Conservation (phyloP, 2,888 invertebrate genomes). For the Drosophila atripex region DNA sequence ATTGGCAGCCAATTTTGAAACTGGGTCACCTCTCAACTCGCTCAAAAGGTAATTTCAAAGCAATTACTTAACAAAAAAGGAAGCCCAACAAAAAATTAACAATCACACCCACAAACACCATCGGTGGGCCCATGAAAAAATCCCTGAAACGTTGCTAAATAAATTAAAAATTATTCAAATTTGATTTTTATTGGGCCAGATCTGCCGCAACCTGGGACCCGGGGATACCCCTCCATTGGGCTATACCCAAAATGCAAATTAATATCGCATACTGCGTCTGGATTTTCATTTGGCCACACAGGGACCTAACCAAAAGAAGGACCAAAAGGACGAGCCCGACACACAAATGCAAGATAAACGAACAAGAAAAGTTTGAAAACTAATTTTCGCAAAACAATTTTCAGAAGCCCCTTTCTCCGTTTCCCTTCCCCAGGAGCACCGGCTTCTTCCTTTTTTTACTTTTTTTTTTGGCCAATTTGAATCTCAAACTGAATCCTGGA, state of each 20-base stretch:
- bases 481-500: conserved; percentile 61
- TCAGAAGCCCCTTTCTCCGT: conserved; percentile 47
- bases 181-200: conserved; percentile 69
- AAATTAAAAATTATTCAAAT: conserved; percentile 78
- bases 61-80: conserved; percentile 51
- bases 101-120: conserved; percentile 20
- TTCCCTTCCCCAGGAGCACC: conserved; percentile 14
- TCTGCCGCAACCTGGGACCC: not conserved
- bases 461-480: conserved; percentile 65
- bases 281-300: conserved; percentile 53
- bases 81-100: conserved; percentile 28
- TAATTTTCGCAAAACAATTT: conserved; percentile 79
- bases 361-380: conserved; percentile 72
- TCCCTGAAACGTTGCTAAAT: conserved; percentile 52
- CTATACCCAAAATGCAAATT: conserved; percentile 68
- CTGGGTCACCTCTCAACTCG: not conserved
- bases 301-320: conserved; percentile 10
- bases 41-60: conserved; percentile 50
- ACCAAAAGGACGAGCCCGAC: conserved; percentile 16
- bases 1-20: conserved; percentile 8
- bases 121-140: conserved; percentile 3
- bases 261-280: conserved; percentile 70
- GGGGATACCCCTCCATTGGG: conserved; percentile 29
- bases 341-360: conserved; percentile 35
- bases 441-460: conserved; percentile 24